Base-by-base conservation (phyloP, 1,140 invertebrate genomes). In the Zaprionus taronus region DNA sequence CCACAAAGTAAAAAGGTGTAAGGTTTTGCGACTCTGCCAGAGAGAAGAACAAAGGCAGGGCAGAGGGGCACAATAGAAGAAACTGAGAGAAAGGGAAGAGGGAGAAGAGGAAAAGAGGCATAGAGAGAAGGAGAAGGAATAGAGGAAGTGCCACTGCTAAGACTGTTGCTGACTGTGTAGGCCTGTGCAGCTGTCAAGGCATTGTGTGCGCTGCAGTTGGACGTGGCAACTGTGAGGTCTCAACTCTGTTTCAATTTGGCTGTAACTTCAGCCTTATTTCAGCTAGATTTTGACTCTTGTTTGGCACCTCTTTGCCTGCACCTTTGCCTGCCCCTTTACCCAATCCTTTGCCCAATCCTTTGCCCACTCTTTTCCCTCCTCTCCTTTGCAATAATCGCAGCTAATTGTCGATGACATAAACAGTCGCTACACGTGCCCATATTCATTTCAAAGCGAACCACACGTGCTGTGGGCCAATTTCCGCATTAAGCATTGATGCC, bases 401-500 rank as follows among this genome's bases (percentile, higher is more conserved):
- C 49, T 84, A 74, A 90, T 90, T 85, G 81, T 68, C 68, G 82
- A 73, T 80, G 79, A 71, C 86, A 85, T 80, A 85, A 86, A 80
- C 74, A 85, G 47, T 12, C 67, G 58, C 81, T 64, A 65, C 83
- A 84, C 85, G 79, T 79, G 81, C 63, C 68, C 64, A 72, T 87
- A 83, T 87, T 77, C 75, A 84, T 90, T 82, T 82, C 85, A 81
- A 38, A 58, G 34, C 34, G 56, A 38, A 51, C 31, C 17, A 4
- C 20, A 90, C 76, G 64, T n/a, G 73, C 65, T 83, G 78, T 81
- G 72, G 75, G 65, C 65, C 85, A 81, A 85, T 85, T 90, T 89
- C 72, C 81, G 55, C 86, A 90, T 91, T 91, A 85, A 72, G 73
- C 85, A 89, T 84, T 81, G 84, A 85, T 80, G 81, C 77, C 71